Percentiles rank a stretch among this genome's conserved stretches.
Conservation (phyloP, 2,888 invertebrate genomes). For the Atethmia centrago region DNA sequence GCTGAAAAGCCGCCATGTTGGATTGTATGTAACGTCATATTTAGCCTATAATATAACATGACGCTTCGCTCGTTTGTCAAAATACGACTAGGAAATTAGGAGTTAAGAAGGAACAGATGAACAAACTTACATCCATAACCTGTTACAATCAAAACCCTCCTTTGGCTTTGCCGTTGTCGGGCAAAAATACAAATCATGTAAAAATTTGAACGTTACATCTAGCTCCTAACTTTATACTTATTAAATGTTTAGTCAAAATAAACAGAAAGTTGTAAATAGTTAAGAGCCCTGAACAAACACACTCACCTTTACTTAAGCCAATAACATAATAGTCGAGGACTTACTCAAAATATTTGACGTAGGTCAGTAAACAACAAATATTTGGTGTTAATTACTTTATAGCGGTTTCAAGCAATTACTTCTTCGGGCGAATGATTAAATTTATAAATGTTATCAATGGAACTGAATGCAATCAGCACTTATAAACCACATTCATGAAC, state of each 20-base stretch:
- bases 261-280: constrained; percentile 35
- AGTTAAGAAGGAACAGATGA: neutral
- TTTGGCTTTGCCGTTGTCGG: neutral
- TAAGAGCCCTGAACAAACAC: constrained; percentile 22
- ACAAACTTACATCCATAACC: neutral
- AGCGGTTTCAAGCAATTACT: neutral
- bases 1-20: neutral
- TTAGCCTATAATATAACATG: neutral
- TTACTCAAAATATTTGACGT: constrained; percentile 46
- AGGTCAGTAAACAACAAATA: constrained; percentile 17
- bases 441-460: too few species aligned
- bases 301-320: constrained; percentile 40
- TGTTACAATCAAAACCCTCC: neutral
- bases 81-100: neutral
- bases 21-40: neutral
- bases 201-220: neutral
- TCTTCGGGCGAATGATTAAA: too few species aligned
- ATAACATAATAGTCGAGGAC: constrained; percentile 43
- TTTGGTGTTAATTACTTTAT: constrained; percentile 27
- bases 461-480: too few species aligned
- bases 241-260: constrained; percentile 24
- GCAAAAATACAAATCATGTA: neutral
- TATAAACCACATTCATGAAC: too few species aligned
- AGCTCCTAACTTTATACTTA: neutral
- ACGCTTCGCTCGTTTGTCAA: neutral